phyloP scores from a whole-genome alignment of 1,140 invertebrate genomes.

The Sycophila sp. region DNA sequence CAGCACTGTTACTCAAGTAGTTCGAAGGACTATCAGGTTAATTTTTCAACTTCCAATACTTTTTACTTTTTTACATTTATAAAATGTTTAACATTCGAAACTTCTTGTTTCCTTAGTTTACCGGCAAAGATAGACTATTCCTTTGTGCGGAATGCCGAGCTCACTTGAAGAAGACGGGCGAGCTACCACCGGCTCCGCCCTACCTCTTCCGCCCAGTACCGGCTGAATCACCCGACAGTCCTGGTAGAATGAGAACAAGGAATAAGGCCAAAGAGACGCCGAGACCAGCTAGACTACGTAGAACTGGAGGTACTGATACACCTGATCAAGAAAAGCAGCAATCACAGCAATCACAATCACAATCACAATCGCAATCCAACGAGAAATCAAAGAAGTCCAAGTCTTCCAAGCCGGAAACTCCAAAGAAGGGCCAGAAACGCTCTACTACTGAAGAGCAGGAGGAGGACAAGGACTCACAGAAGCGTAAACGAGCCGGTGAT shows the following conservation, averaged over 20 bases:
- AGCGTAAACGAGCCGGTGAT: constrained; percentile 72
- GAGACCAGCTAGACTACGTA: constrained; percentile 72
- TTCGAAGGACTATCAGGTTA: constrained; percentile 70
- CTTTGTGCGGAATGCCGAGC: constrained; percentile 85
- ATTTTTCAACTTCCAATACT: background rate
- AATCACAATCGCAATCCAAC: constrained; percentile 35
- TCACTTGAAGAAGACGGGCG: constrained; percentile 86
- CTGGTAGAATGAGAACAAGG: constrained; percentile 87
- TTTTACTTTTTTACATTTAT: background rate
- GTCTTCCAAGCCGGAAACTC: constrained; percentile 71
- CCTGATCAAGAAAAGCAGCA: constrained; percentile 74
- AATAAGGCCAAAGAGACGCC: constrained; percentile 83
- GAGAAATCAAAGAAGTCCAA: constrained; percentile 73
- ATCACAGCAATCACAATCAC: constrained; percentile 47
- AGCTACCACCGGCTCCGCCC: constrained; percentile 74
- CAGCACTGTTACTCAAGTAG: constrained; percentile 74
- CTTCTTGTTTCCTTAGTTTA: constrained; percentile 67
- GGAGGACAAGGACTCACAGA: constrained; percentile 75
- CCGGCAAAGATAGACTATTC: constrained; percentile 79
- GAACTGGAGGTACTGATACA: constrained; percentile 77
- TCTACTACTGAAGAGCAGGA: constrained; percentile 73
- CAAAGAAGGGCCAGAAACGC: constrained; percentile 80
- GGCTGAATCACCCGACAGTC: constrained; percentile 80
- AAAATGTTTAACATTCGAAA: background rate
- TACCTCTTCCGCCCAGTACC: constrained; percentile 80